Base-by-base conservation (phyloP, 2,797 vertebrate species). In the Trachurus trachurus region DNA sequence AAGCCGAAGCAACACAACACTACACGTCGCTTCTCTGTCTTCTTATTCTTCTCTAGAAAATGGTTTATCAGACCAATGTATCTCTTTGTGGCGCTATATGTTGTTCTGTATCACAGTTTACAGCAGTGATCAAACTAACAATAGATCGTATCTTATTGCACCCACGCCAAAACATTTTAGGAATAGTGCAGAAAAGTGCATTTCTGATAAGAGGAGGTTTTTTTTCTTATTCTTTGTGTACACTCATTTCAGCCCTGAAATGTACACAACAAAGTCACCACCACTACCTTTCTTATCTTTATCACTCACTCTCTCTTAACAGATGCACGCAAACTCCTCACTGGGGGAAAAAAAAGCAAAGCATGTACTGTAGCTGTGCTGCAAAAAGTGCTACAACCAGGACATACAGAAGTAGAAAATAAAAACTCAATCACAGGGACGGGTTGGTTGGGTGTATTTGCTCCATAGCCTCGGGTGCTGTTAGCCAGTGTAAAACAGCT, bases 381-480 rank as follows among this genome's bases (percentile, higher is more conserved):
- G 34, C 12, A 53, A n/a, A 49, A 15, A 1, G 31, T 5, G 16
- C 0, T 10, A 0, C 10, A 17, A 21, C 11, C 58, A 65, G 52
- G 49, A 65, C 1, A 13, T 63, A 22, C 0, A 19, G 19, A 69
- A 52, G n/a, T 12, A 71, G 44, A 50, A 21, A 34, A 37, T 8
- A 37, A 37, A 26, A 57, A 56, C 2, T 59, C 0, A 19, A 67
- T 66, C 50, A 71, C 16, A 50, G 1, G 1, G 17, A 26, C 19
- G 66, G 66, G 19, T 21, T 9, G 45, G 22, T 19, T 21, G 15
- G 34, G 45, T 6, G 13, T 0, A 49, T 54, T 79, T 69, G 64
- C 75, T 71, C 58, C 57, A 64, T 39, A 74, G 85, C 84, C 71
- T 58, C 26, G 0, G 76, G 84, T n/a, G 42, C 52, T 65, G 13